Evolutionary conservation across 2,113 vertebrate species (phyloP), one percentile per base, ranked within the genome.

Genomic region (Casuarius casuarius): DNA sequence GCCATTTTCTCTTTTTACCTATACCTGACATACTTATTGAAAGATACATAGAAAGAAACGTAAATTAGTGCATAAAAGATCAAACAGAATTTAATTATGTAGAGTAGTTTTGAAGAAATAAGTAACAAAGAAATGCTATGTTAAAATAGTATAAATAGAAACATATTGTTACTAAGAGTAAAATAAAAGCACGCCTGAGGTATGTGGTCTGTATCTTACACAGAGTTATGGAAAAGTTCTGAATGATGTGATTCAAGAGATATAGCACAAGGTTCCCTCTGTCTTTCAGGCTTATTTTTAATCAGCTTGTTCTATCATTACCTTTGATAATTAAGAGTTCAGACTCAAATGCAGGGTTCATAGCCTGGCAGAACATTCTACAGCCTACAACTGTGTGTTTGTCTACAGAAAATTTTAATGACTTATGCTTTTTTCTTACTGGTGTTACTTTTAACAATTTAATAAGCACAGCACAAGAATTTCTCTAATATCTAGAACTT

Each of bases 101-200:
- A 48, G 28, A 72, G 77, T 10, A 56, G 6, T 71, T 95, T 67
- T 80, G 35, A 86, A 80, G 29, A 93, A 96, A 59, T 71, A 88
- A 77, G 10, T 58, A 28, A 62, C 7, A 81, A 95, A 91, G 23
- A 28, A 3, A 22, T 93, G 16, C 23, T 79, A 84, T 83, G 26
- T 73, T 87, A 63, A 40, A 78, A 42, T 22, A 79, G 3, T 21
- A 80, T 71, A 63, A 81, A 71, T 71, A 88, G 67, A 90, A 94
- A 25, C 4, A 54, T 9, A 18, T 48, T 74, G 7, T 42, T 67
- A 62, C 26, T 51, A 49, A 79, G 17, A 83, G 13, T n/a, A 80
- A 89, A 94, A 84, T 46, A 83, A 83, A 89, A 90, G 2, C 19
- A 17, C 1, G 1, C 31, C 77, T 92, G 51, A 72, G 17, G 12